Evolutionary conservation across 2,797 vertebrate species (phyloP), one percentile per base, ranked within the genome.

Genomic region (Neomorphus geoffroyi): DNA sequence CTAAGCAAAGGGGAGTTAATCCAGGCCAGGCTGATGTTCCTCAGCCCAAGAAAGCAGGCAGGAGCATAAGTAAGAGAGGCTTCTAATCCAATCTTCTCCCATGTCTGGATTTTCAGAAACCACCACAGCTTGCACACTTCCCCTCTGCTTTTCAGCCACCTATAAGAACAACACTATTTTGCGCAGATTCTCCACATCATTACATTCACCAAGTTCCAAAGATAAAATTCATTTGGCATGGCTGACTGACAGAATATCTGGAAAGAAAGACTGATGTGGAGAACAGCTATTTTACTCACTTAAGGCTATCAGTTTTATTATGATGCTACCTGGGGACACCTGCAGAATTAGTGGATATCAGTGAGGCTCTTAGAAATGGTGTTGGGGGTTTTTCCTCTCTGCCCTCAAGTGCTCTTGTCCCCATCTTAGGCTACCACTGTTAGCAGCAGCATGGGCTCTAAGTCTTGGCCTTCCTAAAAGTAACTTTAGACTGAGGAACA

Each of bases 331-430:
- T 33, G 22, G 33, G 46, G 26, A 56, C 26, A 54, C 16, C 19
- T 16, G 8, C 57, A 50, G 30, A 83, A 41, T 33, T 18, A 50
- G 28, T 2, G 7, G 17, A 61, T 35, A 71, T 24, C 37, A 54
- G 4, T 3, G 7, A 77, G 5, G 23, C 54, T 46, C 67, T n/a
- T 65, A 39, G 11, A 26, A 35, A 60, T 32, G 33, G 41, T 50
- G 3, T 2, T n/a, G 22, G 3, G 10, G 2, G 21, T 45, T 64
- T n/a, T 35, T 14, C 3, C 4, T 6, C 9, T 6, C 11, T 1
- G 0, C 7, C 10, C 27, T 23, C 2, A 2, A 70, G 66, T 15
- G 48, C 50, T 84, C 46, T 41, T n/a, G 23, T 19, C 27, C 32
- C 30, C 24, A 12, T 6, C 10, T 74, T 5, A 64, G 43, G 23